Conservation (phyloP, 23 tunicate species). For the Ascidia mentula region DNA sequence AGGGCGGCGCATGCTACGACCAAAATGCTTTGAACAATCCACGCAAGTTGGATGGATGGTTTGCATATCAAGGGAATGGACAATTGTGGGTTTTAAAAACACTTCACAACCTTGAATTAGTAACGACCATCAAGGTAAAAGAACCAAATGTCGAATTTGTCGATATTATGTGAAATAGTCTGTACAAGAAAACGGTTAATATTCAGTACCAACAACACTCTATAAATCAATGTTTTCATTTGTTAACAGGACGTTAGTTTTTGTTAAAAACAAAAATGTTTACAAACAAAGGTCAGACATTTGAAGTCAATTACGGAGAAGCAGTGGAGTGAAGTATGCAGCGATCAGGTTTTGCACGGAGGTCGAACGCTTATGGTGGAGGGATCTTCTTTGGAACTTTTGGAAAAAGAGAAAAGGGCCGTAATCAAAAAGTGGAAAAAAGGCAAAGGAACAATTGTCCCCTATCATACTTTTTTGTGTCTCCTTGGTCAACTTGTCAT, state of each 20-base stretch:
- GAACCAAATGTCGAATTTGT: too few relatives aligned
- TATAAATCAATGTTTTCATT: not conserved
- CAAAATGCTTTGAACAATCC: not conserved
- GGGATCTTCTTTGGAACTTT: not conserved
- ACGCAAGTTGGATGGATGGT: conserved; percentile 42
- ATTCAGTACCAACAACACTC: too few relatives aligned
- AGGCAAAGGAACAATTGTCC: too few relatives aligned
- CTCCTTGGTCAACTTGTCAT: too few relatives aligned
- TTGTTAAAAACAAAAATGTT: not conserved
- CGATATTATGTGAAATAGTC: too few relatives aligned
- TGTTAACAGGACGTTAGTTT: not conserved
- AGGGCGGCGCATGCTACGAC: conserved; percentile 21
- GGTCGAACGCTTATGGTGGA: not conserved
- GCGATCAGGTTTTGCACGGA: not conserved
- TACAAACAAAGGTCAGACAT: conserved; percentile 2
- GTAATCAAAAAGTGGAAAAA: not conserved
- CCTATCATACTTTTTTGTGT: too few relatives aligned
- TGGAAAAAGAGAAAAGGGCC: not conserved
- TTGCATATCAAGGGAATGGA: conserved; percentile 37
- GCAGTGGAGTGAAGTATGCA: conserved; percentile 8
- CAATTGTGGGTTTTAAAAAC: conserved; percentile 32
- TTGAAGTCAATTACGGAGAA: not conserved
- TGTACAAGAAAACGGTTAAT: too few relatives aligned
- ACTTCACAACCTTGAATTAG: conserved; percentile 18
- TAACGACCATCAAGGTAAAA: conserved; percentile 28